These are phyloP conservation scores for Leptinotarsa juncta DNA, from an alignment of 2,888 invertebrate genomes.

Conservation along the genomic window DNA sequence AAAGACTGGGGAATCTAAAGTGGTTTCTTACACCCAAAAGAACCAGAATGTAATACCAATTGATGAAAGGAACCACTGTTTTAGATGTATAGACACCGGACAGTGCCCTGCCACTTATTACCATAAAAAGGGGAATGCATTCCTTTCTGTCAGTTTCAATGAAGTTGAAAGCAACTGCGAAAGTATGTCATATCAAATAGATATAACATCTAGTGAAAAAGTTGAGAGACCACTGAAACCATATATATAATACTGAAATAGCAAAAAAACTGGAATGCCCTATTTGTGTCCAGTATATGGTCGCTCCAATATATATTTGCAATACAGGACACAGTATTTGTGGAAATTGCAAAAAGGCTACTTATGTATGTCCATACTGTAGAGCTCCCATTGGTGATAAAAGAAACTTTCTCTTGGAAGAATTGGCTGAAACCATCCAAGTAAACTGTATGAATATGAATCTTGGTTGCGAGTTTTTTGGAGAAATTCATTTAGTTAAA, in stretches of 20 bases:
- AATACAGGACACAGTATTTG: slow-evolving; percentile 10
- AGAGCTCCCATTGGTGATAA: neutral
- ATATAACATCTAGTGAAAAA: neutral
- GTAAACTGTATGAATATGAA: neutral
- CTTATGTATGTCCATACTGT: neutral
- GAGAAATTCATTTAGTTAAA: neutral
- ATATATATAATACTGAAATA: neutral
- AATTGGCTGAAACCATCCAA: slow-evolving; percentile 12
- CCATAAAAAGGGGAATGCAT: neutral
- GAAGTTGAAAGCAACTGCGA: neutral
- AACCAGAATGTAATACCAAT: slow-evolving; percentile 11
- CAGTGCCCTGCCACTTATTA: neutral
- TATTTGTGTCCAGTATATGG: slow-evolving; percentile 9
- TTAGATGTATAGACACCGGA: neutral
- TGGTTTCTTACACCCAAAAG: neutral
- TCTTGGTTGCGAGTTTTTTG: neutral
- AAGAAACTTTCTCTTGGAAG: slow-evolving; percentile 5
- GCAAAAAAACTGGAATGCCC: slow-evolving; percentile 12
- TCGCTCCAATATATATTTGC: slow-evolving; percentile 9
- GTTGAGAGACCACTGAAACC: neutral
- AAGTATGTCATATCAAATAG: neutral
- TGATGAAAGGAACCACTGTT: slow-evolving; percentile 13
- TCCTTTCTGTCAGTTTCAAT: neutral
- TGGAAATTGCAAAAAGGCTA: neutral
- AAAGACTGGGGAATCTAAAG: neutral